Evolutionary conservation across 2,888 invertebrate genomes (phyloP).

Genomic region (Rhagonycha fulva): DNA sequence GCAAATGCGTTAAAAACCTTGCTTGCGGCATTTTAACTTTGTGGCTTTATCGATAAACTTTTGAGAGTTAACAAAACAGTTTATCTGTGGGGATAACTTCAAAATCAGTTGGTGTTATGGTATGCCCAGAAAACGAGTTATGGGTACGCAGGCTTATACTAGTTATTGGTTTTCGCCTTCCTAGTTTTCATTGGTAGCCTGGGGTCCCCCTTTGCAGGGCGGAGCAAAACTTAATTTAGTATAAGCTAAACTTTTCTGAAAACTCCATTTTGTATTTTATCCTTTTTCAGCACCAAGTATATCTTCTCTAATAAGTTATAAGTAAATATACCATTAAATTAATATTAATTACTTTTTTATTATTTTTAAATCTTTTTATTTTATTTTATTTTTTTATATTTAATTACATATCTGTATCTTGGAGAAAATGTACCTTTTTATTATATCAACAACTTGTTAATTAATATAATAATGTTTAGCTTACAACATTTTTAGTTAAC

Average conservation of each 20-base stretch:
- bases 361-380: not conserved
- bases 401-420: not conserved
- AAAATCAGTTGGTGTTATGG: conserved; percentile 37
- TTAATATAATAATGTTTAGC: not conserved
- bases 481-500: not conserved
- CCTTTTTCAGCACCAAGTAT: conserved; percentile 31
- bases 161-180: conserved; percentile 34
- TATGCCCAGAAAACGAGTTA: conserved; percentile 34
- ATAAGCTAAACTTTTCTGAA: conserved; percentile 30
- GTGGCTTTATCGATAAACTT: conserved; percentile 34
- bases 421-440: not conserved
- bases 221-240: conserved; percentile 31
- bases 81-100: conserved; percentile 42
- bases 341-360: not conserved
- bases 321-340: not conserved
- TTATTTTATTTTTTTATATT: not conserved
- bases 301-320: not conserved
- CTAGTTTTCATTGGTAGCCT: conserved; percentile 36
- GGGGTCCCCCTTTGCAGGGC: conserved; percentile 32
- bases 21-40: conserved; percentile 6
- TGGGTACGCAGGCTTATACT: conserved; percentile 38
- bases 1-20: not conserved
- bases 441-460: not conserved
- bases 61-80: conserved; percentile 40
- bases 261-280: conserved; percentile 41